Percentiles rank a stretch among this genome's conserved stretches.
These are phyloP conservation scores for Salvelinus fontinalis DNA, from an alignment of 2,113 vertebrate species.

Conservation along the genomic window DNA sequence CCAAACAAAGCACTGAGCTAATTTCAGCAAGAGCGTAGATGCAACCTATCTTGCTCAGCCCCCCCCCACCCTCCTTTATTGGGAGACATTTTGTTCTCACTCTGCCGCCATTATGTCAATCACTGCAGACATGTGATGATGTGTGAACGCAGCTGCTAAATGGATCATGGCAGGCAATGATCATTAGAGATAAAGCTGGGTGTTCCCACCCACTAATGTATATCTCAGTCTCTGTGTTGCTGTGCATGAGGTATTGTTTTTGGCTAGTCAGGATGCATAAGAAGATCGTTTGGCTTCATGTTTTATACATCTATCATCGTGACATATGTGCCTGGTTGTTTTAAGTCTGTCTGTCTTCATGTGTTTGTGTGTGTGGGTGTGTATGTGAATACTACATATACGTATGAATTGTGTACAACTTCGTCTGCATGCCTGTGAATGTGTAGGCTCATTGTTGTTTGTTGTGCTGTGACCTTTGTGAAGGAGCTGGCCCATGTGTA, in stretches of 20 bases:
- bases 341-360: not conserved
- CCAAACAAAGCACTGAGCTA: slow-evolving; percentile 71
- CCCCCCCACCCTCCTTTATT: slow-evolving; percentile 46
- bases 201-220: slow-evolving; percentile 50
- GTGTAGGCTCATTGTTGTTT: not conserved
- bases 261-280: slow-evolving; percentile 1
- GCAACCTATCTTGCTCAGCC: slow-evolving; percentile 60
- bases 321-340: not conserved
- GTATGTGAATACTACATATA: not conserved
- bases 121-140: slow-evolving; percentile 65
- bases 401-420: not conserved
- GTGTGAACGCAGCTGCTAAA: slow-evolving; percentile 71
- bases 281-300: not conserved
- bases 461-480: too few relatives aligned
- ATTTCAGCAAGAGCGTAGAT: slow-evolving; percentile 59
- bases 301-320: too few relatives aligned
- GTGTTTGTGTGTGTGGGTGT: not conserved
- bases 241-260: slow-evolving; percentile 18
- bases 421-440: not conserved
- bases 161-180: slow-evolving; percentile 60
- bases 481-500: not conserved
- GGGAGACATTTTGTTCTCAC: slow-evolving; percentile 77
- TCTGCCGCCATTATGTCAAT: slow-evolving; percentile 73
- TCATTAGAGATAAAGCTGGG: slow-evolving; percentile 54
- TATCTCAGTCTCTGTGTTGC: slow-evolving; percentile 25